phyloP scores from a whole-genome alignment of 1,140 invertebrate genomes.

The Heliothis virescens region DNA sequence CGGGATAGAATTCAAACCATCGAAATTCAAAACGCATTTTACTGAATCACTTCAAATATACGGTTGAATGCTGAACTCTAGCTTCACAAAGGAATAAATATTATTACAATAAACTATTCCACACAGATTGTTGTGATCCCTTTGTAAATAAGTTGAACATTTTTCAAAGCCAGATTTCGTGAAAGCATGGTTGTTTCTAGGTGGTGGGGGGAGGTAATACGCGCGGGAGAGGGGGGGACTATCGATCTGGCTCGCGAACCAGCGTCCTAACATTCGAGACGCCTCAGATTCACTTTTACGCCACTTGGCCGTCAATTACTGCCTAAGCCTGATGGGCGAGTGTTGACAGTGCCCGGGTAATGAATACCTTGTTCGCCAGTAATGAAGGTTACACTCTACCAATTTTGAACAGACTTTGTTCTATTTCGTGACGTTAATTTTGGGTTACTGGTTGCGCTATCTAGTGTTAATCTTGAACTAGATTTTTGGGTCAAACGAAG shows the following conservation, averaged over 20 bases:
- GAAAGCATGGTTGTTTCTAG: constrained; percentile 45
- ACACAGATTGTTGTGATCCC: constrained; percentile 30
- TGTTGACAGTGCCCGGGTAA: constrained; percentile 45
- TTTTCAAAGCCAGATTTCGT: constrained; percentile 33
- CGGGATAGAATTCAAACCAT: background rate
- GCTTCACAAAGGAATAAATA: background rate
- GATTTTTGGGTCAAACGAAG: no score
- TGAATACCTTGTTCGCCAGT: constrained; percentile 45
- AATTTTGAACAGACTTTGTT: background rate
- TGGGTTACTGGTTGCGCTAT: no score
- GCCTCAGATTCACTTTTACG: constrained; percentile 66
- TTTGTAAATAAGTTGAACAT: constrained; percentile 21
- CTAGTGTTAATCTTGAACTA: no score
- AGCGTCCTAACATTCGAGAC: constrained; percentile 56
- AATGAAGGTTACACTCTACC: constrained; percentile 2
- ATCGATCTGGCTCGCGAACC: constrained; percentile 57
- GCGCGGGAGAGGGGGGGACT: constrained; percentile 40
- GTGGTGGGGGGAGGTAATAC: background rate
- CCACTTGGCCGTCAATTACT: constrained; percentile 66
- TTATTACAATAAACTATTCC: constrained; percentile 11
- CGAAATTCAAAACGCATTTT: background rate
- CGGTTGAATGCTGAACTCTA: background rate
- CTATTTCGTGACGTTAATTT: background rate
- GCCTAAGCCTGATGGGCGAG: constrained; percentile 56
- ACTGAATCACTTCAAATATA: background rate